These are phyloP conservation scores for Sterna hirundo DNA, from an alignment of 2,113 vertebrate species.

Conservation along the genomic window DNA sequence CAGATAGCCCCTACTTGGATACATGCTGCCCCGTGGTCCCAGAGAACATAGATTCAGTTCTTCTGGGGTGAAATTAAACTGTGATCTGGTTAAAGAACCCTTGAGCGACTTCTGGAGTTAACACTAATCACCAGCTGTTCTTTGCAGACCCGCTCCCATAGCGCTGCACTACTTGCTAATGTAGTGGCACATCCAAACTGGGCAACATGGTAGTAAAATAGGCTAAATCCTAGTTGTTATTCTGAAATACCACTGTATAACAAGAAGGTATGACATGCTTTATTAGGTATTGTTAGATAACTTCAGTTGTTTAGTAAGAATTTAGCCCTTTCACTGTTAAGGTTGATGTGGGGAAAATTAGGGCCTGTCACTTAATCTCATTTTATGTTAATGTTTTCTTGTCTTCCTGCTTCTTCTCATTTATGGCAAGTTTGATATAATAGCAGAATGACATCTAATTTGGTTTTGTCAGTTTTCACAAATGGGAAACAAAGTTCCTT, in stretches of 20 bases:
- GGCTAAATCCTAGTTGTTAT: background rate
- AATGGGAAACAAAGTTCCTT: background rate
- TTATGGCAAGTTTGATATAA: background rate
- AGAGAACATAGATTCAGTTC: background rate
- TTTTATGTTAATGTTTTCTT: background rate
- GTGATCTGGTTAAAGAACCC: background rate
- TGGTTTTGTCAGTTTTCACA: background rate
- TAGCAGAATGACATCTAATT: background rate
- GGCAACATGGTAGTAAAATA: background rate
- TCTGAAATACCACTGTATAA: background rate
- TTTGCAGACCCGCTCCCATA: background rate
- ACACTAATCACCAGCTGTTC: background rate
- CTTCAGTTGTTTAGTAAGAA: background rate
- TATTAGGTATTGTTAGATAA: background rate
- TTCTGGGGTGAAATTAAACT: background rate
- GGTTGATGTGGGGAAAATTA: background rate
- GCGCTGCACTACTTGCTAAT: background rate
- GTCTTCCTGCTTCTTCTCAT: background rate
- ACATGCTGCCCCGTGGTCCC: accelerated
- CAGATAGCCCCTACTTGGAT: background rate
- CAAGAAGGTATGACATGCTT: background rate
- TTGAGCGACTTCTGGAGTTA: background rate
- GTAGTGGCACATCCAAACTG: background rate
- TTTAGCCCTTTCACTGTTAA: background rate
- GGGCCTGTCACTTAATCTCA: background rate